Conservation (phyloP, 2,888 invertebrate species). For the Chaitophorus viminalis region DNA sequence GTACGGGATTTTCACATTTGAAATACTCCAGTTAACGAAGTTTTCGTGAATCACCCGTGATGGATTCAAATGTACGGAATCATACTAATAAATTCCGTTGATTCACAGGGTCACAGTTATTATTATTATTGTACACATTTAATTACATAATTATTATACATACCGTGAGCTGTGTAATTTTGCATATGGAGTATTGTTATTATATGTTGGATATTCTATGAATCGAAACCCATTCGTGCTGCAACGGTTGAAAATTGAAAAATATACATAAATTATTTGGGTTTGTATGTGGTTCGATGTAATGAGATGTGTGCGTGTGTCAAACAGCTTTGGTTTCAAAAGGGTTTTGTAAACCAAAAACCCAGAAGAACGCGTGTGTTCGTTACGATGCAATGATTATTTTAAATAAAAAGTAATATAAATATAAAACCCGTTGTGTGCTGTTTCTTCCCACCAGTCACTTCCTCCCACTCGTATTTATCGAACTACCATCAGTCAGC, state of each 20-base stretch:
- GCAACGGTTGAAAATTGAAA: conserved; percentile 9
- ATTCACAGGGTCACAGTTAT: not conserved
- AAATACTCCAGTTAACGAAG: not conserved
- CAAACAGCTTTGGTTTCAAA: not conserved
- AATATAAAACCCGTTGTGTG: not conserved
- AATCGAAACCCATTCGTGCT: not conserved
- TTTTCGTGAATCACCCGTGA: not conserved
- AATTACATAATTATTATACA: too few species aligned
- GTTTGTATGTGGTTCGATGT: conserved; percentile 20
- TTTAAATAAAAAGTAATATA: conserved; percentile 12
- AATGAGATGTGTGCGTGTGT: conserved; percentile 28
- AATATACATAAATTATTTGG: conserved; percentile 7
- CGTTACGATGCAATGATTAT: not conserved
- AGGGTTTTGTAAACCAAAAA: not conserved
- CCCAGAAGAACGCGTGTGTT: not conserved
- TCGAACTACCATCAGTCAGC: conserved; percentile 20
- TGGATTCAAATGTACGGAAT: not conserved
- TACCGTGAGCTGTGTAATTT: not conserved
- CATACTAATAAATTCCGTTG: not conserved
- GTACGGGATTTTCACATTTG: conserved; percentile 35
- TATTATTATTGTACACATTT: not conserved
- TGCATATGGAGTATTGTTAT: not conserved
- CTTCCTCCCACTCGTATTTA: conserved; percentile 32
- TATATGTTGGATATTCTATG: not conserved
- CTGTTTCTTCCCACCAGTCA: conserved; percentile 42